Base-by-base conservation (phyloP, 2,113 vertebrate species). In the Lipophrys pholis region DNA sequence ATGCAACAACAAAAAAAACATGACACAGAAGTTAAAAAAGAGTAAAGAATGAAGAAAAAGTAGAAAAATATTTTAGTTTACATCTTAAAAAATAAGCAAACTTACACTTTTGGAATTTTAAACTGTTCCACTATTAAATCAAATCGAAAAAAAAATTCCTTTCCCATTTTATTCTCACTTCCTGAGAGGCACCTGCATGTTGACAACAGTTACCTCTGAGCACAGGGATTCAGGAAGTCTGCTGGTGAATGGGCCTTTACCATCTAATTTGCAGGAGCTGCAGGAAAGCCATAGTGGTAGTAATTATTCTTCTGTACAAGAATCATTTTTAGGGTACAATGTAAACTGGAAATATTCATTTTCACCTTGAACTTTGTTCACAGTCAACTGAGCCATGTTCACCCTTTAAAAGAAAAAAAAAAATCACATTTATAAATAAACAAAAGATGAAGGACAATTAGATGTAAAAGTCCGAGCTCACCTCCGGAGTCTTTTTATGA, bases 321-420 rank as follows among this genome's bases (percentile, higher is more conserved):
- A 54, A 6, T 5, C 7, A 15, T 2, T 41, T 61, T 35, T 16
- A 50, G 11, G 15, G 11, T 9, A 5, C 15, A 50, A 43, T 6
- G 35, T 58, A 5, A 66, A 49, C 0, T 12, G 10, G 16, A 45
- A 66, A 7, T n/a, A 59, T 39, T 42, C 8, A 0, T 35, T 7
- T 50, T 70, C 81, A 95, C 93, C 93, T 90, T 68, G 88, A 69
- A 43, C 48, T 84, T 11, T 78, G 73, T 8, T 93, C 91, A 86
- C 93, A 93, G 69, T 84, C 75, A 16, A 85, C 48, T 15, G 88
- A 61, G 9, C 16, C 65, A 6, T 55, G 48, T 40, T 61, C 55
- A 35, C 41, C 86, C 89, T 86, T 76, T 35, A 21, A 60, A 64
- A 11, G 14, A 8, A 49, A 36, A 11, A 66, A 52, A 38, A 52